These are phyloP conservation scores for Limosa lapponica DNA, from an alignment of 2,797 vertebrate species.

Conservation along the genomic window DNA sequence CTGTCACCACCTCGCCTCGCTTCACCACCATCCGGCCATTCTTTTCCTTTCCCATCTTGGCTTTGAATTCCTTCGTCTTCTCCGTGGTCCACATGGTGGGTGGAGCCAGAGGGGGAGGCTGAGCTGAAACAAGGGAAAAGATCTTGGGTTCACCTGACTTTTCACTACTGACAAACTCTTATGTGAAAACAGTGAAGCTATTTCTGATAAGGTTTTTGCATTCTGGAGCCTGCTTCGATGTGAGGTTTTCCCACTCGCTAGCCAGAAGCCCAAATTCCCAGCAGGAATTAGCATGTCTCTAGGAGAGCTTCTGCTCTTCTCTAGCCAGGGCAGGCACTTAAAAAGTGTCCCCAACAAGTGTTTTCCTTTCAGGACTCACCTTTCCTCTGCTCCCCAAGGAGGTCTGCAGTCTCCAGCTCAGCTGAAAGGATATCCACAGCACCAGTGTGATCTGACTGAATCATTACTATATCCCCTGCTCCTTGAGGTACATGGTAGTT, in stretches of 20 bases:
- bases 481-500: conserved; percentile 72
- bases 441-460: conserved; percentile 84
- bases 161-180: background rate
- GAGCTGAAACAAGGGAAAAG: conserved; percentile 76
- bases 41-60: conserved; percentile 89
- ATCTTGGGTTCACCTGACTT: background rate
- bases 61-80: conserved; percentile 93
- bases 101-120: conserved; percentile 86
- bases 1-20: conserved; percentile 94
- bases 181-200: background rate
- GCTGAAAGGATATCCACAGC: conserved; percentile 78
- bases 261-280: background rate
- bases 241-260: background rate
- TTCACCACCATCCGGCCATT: conserved; percentile 92
- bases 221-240: background rate
- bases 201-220: background rate
- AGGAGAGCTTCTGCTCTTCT: background rate
- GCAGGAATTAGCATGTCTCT: background rate
- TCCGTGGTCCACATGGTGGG: conserved; percentile 91
- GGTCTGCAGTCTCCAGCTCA: conserved; percentile 79
- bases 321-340: background rate
- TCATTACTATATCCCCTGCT: conserved; percentile 85
- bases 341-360: background rate
- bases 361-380: conserved; percentile 62
- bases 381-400: conserved; percentile 79